phyloP scores from a whole-genome alignment of 2,113 vertebrate genomes.

The Limanda limanda region DNA sequence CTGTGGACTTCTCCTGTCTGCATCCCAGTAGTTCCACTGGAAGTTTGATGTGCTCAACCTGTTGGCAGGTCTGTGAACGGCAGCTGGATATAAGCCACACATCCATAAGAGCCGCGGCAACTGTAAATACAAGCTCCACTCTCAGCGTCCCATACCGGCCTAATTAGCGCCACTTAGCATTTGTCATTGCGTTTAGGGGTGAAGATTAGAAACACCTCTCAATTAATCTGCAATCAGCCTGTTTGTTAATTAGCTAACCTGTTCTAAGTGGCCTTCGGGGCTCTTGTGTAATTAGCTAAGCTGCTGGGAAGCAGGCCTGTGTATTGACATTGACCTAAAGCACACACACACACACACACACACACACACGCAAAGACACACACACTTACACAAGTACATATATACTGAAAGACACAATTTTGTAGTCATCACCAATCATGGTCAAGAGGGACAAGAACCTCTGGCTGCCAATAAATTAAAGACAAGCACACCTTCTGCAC shows the following conservation, averaged over 20 bases:
- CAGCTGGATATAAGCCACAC: constrained; percentile 49
- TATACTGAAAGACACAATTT: constrained; percentile 30
- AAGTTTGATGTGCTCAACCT: constrained; percentile 47
- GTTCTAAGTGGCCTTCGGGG: constrained; percentile 81
- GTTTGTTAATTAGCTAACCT: constrained; percentile 84
- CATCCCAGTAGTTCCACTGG: neutral
- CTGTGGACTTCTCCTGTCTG: neutral
- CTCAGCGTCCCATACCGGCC: constrained; percentile 63
- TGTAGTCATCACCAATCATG: constrained; percentile 46
- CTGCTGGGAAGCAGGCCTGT: constrained; percentile 71
- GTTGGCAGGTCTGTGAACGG: constrained; percentile 25
- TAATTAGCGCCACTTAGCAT: constrained; percentile 79
- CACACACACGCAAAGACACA: constrained; percentile 25
- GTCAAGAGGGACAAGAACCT: constrained; percentile 62
- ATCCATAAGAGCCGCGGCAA: constrained; percentile 51
- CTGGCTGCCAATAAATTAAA: constrained; percentile 41
- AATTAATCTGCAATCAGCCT: constrained; percentile 83
- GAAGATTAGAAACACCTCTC: constrained; percentile 82
- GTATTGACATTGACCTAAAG: constrained; percentile 79
- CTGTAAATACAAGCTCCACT: constrained; percentile 72
- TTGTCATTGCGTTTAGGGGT: constrained; percentile 79
- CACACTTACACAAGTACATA: neutral
- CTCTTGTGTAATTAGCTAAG: constrained; percentile 83
- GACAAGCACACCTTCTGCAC: constrained; percentile 17
- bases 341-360: constrained; percentile 19